Evolutionary conservation across 2,888 invertebrate genomes (phyloP), one percentile per base, ranked within the genome.

Genomic region (Andricus quercusramuli): DNA sequence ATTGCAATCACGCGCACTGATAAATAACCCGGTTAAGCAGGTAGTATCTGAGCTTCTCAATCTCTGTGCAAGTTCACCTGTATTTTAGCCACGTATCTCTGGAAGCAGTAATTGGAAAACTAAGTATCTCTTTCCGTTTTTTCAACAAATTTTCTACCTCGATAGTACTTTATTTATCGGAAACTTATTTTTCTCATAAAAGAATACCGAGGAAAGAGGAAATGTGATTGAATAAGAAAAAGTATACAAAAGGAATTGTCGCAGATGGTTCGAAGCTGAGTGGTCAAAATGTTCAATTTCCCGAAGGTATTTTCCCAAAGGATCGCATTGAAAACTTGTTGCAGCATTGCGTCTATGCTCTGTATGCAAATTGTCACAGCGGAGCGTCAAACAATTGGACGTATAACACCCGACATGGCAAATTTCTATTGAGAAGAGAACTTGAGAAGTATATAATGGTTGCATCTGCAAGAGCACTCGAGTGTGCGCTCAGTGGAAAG

Each of bases 1-100:
- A 87, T 86, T 82, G 84, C 85, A 84, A 84, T 83, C 82, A 82
- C 83, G 82, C 80, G 79, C 81, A 80, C 80, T 74, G 44, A 77
- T 77, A 65, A n/a, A 62, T 77, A 70, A 77, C 70, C 51, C 29
- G 51, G 70, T 74, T 74, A 56, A 74, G n/a, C 51, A 37, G 37
- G 37, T 37, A 37, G 37, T 8, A 37, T 37, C 37, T 37, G 37
- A 37, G 37, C 6, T 37, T 37, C 37, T 37, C 6, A 37, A 37
- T 37, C 37, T 6, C 8, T 37, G 8, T 37, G 37, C 8, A 37
- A 37, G 37, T 37, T 37, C 37, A 37, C 37, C 37, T 37, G 37
- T 6, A 37, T 37, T 6, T 37, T 37, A 8, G 0, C 37, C 37
- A 37, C 37, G 37, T 37, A 37, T 37, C 37, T 37, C 37, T 37